phyloP scores from a whole-genome alignment of 2,797 vertebrate genomes.

The Petrocephalus schoutedeni region DNA sequence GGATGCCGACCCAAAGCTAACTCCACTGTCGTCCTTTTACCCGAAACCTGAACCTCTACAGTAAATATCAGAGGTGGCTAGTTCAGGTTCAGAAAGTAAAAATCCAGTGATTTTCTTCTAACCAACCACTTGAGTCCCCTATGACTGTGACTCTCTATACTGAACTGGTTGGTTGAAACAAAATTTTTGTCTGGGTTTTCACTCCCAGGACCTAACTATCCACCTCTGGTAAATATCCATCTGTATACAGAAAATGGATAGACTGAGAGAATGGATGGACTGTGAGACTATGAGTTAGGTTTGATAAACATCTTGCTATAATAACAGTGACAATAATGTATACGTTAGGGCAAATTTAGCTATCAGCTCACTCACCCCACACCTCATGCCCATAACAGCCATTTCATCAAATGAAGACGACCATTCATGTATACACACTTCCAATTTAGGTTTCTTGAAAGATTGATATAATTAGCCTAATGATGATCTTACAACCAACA shows the following conservation, averaged over 20 bases:
- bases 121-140: too few relatives aligned
- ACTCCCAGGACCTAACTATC: too few relatives aligned
- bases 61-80: background rate
- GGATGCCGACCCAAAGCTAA: too few relatives aligned
- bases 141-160: too few relatives aligned
- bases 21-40: too few relatives aligned
- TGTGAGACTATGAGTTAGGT: background rate
- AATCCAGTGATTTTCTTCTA: too few relatives aligned
- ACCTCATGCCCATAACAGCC: background rate
- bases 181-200: too few relatives aligned
- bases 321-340: background rate
- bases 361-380: background rate
- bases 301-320: background rate
- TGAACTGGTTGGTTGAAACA: too few relatives aligned
- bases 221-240: background rate
- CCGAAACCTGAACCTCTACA: too few relatives aligned
- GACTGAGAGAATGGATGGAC: background rate
- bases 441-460: background rate
- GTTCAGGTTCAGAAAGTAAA: too few relatives aligned
- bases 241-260: background rate
- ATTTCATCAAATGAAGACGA: background rate
- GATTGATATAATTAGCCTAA: background rate
- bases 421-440: background rate
- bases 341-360: background rate
- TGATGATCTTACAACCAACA: background rate